Percentiles rank a stretch among this genome's conserved stretches.
These are phyloP conservation scores for Sebastes nivosus DNA, from an alignment of 2,797 vertebrate species.

Conservation along the genomic window DNA sequence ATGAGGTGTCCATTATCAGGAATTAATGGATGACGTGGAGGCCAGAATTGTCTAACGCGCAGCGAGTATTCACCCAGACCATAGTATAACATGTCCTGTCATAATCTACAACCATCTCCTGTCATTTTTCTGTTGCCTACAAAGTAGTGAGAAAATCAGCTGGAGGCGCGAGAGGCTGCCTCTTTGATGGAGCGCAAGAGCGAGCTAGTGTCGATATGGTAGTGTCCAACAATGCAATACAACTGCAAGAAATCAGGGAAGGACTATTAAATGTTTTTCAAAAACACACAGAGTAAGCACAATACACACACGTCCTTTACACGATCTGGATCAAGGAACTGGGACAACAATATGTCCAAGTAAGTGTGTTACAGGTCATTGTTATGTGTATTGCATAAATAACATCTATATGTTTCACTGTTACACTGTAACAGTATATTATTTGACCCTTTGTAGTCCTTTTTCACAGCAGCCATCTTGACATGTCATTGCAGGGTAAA, in stretches of 20 bases:
- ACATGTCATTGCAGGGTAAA: too few relatives aligned
- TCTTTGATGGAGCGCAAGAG: too few relatives aligned
- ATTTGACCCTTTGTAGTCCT: not conserved
- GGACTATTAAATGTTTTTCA: not conserved
- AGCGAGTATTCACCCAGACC: too few relatives aligned
- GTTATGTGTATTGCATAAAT: not conserved
- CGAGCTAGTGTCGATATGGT: too few relatives aligned
- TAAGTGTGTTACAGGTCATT: not conserved
- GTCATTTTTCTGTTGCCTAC: too few relatives aligned
- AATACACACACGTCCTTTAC: not conserved
- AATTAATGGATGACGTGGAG: too few relatives aligned
- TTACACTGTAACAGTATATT: not conserved
- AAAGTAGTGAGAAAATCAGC: too few relatives aligned
- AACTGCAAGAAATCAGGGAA: not conserved
- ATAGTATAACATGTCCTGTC: too few relatives aligned
- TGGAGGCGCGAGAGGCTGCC: too few relatives aligned
- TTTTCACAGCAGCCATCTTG: too few relatives aligned
- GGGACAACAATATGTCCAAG: not conserved
- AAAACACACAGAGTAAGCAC: not conserved
- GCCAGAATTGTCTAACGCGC: rapidly evolving
- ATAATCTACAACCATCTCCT: too few relatives aligned
- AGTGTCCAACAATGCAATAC: not conserved
- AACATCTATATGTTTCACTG: not conserved
- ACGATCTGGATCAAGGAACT: not conserved
- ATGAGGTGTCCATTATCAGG: too few relatives aligned